Evolutionary conservation across 2,797 vertebrate species (phyloP), one percentile per base, ranked within the genome.

Genomic region (Siniperca scherzeri): DNA sequence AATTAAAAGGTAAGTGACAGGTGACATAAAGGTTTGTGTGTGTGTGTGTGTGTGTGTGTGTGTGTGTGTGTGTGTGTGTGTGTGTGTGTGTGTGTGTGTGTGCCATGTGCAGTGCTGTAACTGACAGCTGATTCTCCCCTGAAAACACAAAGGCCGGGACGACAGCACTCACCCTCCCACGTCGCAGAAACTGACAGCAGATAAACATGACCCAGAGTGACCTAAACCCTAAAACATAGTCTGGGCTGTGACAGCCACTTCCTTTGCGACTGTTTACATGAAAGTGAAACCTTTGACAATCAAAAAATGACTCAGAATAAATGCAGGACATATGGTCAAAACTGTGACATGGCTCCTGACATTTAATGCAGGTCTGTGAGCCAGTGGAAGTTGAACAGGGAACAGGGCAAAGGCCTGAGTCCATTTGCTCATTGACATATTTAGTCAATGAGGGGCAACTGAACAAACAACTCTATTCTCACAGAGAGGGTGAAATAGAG

Each of bases 361-460:
- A 65, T 64, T 74, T 61, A 50, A 60, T 2, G 48, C 44, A 61
- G 62, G 50, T 67, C 73, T 62, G 25, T 74, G 69, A 74, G 79
- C 55, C 16, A 21, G 25, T 25, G 57, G 48, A 60, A 44, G 12
- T 4, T 13, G 71, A 74, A 56, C 59, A 81, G 55, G 25, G 62
- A 74, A 14, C 80, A 68, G 68, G 57, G 62, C 67, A 82, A 68
- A 78, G 57, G 83, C 78, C 75, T 9, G 64, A 84, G 74, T 85
- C 90, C 85, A 89, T 91, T 92, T 91, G 88, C 60, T 83, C 86
- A 87, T 84, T 88, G 88, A 92, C 80, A 75, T 77, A 82, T 89
- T 84, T 65, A 87, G 86, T 90, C 88, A 87, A 87, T 89, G 86
- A 84, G 59, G 82, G 65, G 55, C 90, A 91, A 91, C 89, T 87